Conservation (phyloP, 2,113 vertebrate genomes). For the Nothobranchius kuhntae region DNA sequence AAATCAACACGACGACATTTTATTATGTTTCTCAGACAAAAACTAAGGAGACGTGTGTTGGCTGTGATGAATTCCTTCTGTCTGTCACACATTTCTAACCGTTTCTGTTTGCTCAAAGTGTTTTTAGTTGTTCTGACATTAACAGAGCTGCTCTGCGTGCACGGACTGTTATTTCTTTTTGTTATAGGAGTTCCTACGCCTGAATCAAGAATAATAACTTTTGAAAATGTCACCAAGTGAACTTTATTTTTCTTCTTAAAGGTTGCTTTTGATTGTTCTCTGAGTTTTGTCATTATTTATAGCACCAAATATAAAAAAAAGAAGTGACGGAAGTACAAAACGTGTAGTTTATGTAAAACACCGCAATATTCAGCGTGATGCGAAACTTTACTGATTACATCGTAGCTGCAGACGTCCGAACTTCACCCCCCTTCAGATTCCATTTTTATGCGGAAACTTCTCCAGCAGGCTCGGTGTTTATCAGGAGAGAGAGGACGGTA, state of each 20-base stretch:
- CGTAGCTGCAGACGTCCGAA: too few relatives aligned
- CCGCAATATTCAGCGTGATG: too few relatives aligned
- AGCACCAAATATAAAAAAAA: too few relatives aligned
- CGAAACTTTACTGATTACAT: too few relatives aligned
- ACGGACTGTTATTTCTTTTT: background rate
- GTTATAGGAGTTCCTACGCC: too few relatives aligned
- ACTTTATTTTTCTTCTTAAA: background rate
- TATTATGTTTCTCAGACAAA: conserved; percentile 13
- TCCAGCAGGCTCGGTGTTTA: too few relatives aligned
- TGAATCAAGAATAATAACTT: background rate
- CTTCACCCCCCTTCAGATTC: too few relatives aligned
- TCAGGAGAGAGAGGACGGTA: too few relatives aligned
- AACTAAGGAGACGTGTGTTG: conserved; percentile 16
- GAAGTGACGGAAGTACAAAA: background rate
- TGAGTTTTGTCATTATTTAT: background rate
- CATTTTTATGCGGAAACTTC: too few relatives aligned
- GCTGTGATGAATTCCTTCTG: conserved; percentile 13
- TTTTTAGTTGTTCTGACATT: background rate
- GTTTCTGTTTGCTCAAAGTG: background rate
- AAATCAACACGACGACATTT: conserved; percentile 19
- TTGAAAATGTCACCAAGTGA: background rate
- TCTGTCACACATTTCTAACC: background rate
- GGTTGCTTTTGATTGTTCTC: background rate
- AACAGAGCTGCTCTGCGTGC: background rate
- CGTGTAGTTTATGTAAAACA: too few relatives aligned